Conservation (phyloP, 2,797 vertebrate genomes). For the Leuciscus waleckii region DNA sequence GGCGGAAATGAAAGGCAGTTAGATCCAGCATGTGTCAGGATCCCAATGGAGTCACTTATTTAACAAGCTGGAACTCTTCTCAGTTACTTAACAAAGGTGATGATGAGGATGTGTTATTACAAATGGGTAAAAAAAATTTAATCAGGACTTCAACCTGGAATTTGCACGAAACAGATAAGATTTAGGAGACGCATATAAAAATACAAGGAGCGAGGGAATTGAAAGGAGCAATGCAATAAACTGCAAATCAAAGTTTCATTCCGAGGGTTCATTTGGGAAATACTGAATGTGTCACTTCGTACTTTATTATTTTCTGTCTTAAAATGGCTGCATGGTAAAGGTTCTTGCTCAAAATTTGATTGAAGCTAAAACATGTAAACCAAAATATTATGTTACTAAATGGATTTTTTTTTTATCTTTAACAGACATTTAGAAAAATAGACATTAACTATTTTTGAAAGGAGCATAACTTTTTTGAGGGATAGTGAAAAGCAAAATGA, state of each 20-base stretch:
- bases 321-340: no score
- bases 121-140: slow-evolving; percentile 30
- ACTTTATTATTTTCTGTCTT: not conserved
- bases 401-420: no score
- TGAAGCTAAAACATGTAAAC: no score
- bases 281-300: not conserved
- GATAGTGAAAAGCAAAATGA: no score
- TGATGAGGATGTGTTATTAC: slow-evolving; percentile 3
- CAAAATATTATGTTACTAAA: no score
- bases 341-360: no score
- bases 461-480: no score
- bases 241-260: slow-evolving; percentile 25
- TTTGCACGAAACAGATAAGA: slow-evolving; percentile 21
- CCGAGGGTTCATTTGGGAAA: slow-evolving; percentile 35
- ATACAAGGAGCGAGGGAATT: not conserved
- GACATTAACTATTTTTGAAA: no score
- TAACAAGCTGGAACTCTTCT: slow-evolving; percentile 39
- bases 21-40: slow-evolving; percentile 18
- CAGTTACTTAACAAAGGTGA: slow-evolving; percentile 44
- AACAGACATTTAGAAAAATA: no score
- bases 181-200: not conserved
- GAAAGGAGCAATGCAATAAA: slow-evolving; percentile 25
- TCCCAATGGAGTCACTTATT: slow-evolving; percentile 17
- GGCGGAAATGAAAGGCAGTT: slow-evolving; percentile 2
- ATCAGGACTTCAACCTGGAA: slow-evolving; percentile 16